Evolutionary conservation across 2,113 vertebrate species (phyloP).

Genomic region (Meriones unguiculatus): DNA sequence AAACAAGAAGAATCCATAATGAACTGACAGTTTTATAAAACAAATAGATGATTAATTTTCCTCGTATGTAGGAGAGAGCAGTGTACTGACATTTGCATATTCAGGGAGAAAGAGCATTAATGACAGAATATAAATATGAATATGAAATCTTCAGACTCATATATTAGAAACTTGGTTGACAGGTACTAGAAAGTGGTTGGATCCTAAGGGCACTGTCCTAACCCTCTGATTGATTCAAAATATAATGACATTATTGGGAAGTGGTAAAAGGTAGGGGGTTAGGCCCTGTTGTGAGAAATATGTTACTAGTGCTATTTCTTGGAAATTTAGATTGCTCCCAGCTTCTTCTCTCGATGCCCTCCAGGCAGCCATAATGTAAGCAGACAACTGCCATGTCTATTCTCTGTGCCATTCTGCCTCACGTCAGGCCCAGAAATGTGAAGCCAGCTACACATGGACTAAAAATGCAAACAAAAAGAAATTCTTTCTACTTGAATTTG

Average conservation of each 20-base stretch:
- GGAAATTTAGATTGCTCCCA: neutral
- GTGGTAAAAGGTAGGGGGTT: neutral
- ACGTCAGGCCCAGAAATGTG: neutral
- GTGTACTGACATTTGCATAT: neutral
- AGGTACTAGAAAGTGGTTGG: neutral
- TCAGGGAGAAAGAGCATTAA: neutral
- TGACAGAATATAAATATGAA: neutral
- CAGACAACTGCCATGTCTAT: neutral
- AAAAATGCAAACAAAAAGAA: neutral
- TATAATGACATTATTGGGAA: neutral
- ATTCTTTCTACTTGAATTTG: neutral
- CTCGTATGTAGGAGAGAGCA: neutral
- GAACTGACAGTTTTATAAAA: neutral
- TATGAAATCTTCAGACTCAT: neutral
- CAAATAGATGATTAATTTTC: neutral
- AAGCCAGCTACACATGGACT: neutral
- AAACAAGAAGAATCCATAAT: neutral
- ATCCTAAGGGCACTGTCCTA: neutral
- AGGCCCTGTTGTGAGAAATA: neutral
- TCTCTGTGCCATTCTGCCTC: neutral
- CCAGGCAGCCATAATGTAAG: neutral
- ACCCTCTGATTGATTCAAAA: neutral
- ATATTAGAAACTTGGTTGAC: neutral
- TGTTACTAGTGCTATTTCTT: neutral
- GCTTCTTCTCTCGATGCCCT: no score